A percentile compares a stretch with the other conserved stretches of the same genome.
Conservation (phyloP, 2,888 invertebrate genomes). For the Mimachlamys varia region DNA sequence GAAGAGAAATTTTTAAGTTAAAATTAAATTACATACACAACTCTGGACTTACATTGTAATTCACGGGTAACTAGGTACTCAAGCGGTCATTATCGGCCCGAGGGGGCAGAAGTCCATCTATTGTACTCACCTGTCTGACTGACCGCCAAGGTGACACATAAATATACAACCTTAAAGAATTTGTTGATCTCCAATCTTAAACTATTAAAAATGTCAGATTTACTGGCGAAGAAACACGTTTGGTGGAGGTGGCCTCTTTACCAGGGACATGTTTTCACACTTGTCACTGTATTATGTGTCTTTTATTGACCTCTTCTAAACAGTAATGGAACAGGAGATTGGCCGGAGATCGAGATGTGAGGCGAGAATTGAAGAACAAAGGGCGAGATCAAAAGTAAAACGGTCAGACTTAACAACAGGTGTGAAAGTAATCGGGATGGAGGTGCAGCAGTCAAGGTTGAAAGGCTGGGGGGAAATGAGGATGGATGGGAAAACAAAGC, state of each 20-base stretch:
- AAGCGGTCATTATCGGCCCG: conserved; percentile 5
- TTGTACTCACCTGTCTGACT: background rate
- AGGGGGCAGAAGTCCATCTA: background rate
- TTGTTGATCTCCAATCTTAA: background rate
- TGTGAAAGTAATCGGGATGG: too few relatives aligned
- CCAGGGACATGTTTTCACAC: background rate
- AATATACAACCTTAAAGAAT: background rate
- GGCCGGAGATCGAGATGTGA: too few relatives aligned
- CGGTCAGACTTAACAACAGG: too few relatives aligned
- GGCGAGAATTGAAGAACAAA: too few relatives aligned
- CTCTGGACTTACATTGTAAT: background rate
- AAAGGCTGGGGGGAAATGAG: background rate
- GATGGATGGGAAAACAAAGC: background rate
- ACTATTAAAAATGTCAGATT: background rate
- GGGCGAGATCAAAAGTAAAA: too few relatives aligned
- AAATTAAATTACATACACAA: conserved; percentile 2
- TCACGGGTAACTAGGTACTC: conserved; percentile 12
- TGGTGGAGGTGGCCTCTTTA: background rate
- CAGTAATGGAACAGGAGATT: too few relatives aligned
- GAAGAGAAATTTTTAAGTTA: background rate
- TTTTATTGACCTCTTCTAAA: background rate
- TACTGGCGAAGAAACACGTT: background rate
- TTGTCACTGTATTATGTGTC: background rate
- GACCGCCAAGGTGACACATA: background rate
- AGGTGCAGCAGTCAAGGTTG: background rate